Conservation (phyloP, 2,113 vertebrate species). For the Microcebus ravelobensis region DNA sequence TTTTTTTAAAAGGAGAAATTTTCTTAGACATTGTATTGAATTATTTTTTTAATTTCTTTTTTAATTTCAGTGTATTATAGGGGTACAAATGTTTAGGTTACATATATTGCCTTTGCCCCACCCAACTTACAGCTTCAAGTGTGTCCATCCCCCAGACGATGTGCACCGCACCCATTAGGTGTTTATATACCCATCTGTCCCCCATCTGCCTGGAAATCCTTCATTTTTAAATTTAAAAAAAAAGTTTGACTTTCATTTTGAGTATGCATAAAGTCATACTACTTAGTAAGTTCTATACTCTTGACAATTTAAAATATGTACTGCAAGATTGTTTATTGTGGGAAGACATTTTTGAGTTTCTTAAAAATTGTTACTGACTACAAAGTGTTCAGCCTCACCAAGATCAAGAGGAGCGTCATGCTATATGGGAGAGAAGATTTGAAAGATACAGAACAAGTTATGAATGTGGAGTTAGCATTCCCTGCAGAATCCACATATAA, state of each 20-base stretch:
- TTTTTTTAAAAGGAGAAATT: too few species aligned
- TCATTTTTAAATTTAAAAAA: neutral
- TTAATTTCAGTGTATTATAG: too few species aligned
- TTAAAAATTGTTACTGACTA: constrained; percentile 10
- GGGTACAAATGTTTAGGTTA: too few species aligned
- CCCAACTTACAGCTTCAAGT: too few species aligned
- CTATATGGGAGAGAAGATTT: neutral
- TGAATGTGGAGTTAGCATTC: neutral
- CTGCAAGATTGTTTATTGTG: neutral
- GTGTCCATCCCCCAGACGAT: too few species aligned
- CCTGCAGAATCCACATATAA: neutral
- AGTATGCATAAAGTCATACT: neutral
- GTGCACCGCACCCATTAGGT: too few species aligned
- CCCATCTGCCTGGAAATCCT: neutral
- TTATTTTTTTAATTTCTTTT: too few species aligned
- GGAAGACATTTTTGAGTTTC: neutral
- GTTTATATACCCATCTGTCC: too few species aligned
- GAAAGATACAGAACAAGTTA: neutral
- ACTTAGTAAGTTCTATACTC: constrained; percentile 33
- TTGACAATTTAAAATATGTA: constrained; percentile 4
- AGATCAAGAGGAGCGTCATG: neutral
- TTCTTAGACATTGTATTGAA: too few species aligned
- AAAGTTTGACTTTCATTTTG: neutral
- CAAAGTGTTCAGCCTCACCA: constrained; percentile 20
- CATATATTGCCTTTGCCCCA: too few species aligned